Conservation (phyloP, 2,888 invertebrate species). For the Melipona beecheii region DNA sequence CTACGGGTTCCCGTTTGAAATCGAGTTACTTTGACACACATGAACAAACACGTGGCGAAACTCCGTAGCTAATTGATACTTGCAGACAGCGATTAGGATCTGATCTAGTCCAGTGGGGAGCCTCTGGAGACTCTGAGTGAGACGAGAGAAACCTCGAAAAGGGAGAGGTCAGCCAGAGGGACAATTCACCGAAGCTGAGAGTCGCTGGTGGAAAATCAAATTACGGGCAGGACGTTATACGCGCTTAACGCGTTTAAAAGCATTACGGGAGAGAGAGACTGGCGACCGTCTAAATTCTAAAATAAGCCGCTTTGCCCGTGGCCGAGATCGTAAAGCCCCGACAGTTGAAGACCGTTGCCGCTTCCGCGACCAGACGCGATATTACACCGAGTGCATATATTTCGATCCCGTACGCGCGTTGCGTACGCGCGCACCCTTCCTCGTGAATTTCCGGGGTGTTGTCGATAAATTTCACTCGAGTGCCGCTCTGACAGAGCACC, state of each 20-base stretch:
- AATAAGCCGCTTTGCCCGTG: slow-evolving; percentile 58
- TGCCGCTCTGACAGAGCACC: no score
- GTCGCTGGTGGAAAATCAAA: slow-evolving; percentile 49
- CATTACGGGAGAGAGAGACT: slow-evolving; percentile 31
- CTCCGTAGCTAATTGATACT: background rate
- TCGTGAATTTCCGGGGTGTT: slow-evolving; percentile 12
- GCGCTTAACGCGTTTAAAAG: slow-evolving; percentile 47
- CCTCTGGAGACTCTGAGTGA: no score
- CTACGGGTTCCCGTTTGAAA: background rate
- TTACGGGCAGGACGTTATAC: slow-evolving; percentile 53
- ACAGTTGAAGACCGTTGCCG: slow-evolving; percentile 51
- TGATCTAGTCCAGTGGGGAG: background rate
- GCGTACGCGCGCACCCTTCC: background rate
- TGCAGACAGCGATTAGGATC: background rate
- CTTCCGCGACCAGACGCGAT: slow-evolving; percentile 37
- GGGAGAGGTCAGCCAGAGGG: background rate
- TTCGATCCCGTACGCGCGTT: slow-evolving; percentile 19
- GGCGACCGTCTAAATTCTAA: slow-evolving; percentile 50
- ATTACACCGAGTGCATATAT: slow-evolving; percentile 26
- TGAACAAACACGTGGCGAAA: background rate
- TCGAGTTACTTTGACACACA: background rate
- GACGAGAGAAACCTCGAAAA: background rate
- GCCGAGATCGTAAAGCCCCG: slow-evolving; percentile 57
- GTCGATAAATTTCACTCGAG: slow-evolving; percentile 11
- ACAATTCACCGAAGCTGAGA: background rate